Evolutionary conservation across 2,113 vertebrate genomes (phyloP).

Genomic region (Sylvia atricapilla): DNA sequence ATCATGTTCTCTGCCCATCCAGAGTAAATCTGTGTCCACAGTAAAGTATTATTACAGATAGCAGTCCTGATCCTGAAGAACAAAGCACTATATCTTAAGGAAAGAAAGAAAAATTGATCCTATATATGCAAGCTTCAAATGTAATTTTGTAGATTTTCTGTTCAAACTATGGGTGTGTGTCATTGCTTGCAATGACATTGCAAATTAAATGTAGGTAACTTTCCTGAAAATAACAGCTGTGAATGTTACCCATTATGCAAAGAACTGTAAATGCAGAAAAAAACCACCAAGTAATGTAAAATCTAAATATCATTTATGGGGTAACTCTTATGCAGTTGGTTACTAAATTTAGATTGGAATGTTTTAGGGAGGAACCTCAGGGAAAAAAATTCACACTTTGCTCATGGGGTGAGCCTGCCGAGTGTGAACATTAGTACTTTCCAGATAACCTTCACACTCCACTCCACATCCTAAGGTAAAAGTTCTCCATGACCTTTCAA

Average conservation of each 20-base stretch:
- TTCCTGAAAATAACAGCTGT: slow-evolving; percentile 55
- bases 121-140: background rate
- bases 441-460: background rate
- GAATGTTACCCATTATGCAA: slow-evolving; percentile 35
- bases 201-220: slow-evolving; percentile 60
- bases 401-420: background rate
- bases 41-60: background rate
- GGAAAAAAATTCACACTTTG: background rate
- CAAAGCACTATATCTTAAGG: background rate
- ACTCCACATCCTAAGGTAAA: background rate
- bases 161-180: background rate
- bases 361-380: background rate
- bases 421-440: background rate
- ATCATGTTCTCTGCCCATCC: background rate
- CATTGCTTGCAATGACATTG: background rate
- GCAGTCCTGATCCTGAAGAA: background rate
- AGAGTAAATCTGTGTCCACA: background rate
- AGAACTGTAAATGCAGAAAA: slow-evolving; percentile 53
- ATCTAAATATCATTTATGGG: slow-evolving; percentile 26
- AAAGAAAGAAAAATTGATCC: background rate
- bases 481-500: background rate
- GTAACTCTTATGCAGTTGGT: background rate
- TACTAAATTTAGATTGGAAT: background rate
- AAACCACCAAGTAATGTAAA: slow-evolving; percentile 52
- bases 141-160: background rate